Evolutionary conservation across 1,140 invertebrate genomes (phyloP), one percentile per base, ranked within the genome.

Genomic region (Drosophila lacertosa): DNA sequence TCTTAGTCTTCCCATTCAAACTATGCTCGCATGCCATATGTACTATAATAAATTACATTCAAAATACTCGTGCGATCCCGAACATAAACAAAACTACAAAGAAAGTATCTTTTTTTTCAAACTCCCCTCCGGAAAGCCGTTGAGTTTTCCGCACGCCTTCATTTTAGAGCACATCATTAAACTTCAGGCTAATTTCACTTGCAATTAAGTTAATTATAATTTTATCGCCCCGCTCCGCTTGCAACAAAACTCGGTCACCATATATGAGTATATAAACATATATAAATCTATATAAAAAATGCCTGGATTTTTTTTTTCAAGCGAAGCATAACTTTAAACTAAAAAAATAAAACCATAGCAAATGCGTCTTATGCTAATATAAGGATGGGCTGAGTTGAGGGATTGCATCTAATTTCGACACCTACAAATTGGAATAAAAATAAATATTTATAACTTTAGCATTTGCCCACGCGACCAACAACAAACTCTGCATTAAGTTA

Each of bases 171-270:
- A 83, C 57, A 60, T 79, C 81, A 82, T 82, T 82, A 83, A 83
- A 74, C 77, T 57, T 83, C 64, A 72, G 55, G 40, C 80, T 81
- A 84, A 84, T 84, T 84, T 84, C 81, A 84, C 81, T 84, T 77
- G 80, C 80, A 86, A 84, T 84, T 84, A 84, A 84, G 73, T 84
- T 86, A 79, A 84, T 84, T 84, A 86, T 84, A 74, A 74, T 86
- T 86, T 67, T 74, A 81, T 71, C 73, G 68, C 79, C 76, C 71
- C 39, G 66, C 53, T 22, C 53, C 63, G 42, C 37, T 44, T 58
- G 50, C 44, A 47, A 33, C 62, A 45, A 44, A 84, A 67, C 57
- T 83, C 76, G 78, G 78, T 74, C 74, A 82, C 62, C 47, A 79
- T 68, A 64, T 69, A 22, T 15, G 18, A 20, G 22, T 45, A 45